These are phyloP conservation scores for Typhlichthys eigenmanni DNA, from an alignment of 2,797 vertebrate species.

Conservation along the genomic window DNA sequence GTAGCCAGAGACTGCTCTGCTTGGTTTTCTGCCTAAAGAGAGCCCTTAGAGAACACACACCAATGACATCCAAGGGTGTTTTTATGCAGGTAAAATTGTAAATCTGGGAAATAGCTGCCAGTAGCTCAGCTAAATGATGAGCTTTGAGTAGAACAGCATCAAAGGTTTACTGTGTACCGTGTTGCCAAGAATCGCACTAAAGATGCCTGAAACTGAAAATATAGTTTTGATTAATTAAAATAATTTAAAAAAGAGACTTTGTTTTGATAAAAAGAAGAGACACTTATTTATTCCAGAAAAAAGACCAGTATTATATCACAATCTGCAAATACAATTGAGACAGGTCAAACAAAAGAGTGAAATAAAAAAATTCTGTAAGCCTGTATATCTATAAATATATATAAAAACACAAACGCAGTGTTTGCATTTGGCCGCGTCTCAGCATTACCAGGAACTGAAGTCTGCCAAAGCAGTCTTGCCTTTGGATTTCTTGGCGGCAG, in stretches of 20 bases:
- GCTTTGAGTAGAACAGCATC: conserved; percentile 39
- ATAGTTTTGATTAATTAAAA: background rate
- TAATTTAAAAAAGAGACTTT: conserved; percentile 29
- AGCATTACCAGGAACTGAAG: conserved; percentile 94
- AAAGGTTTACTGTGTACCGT: conserved; percentile 34
- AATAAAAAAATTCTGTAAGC: background rate
- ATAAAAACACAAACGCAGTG: background rate
- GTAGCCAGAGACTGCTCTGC: background rate
- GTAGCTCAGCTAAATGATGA: conserved; percentile 38
- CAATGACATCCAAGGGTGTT: conserved; percentile 25
- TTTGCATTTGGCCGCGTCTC: background rate
- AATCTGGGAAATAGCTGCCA: conserved; percentile 33
- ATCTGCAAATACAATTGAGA: background rate
- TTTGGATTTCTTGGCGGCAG: conserved; percentile 72
- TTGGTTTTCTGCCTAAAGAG: conserved; percentile 15
- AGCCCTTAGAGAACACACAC: conserved; percentile 1
- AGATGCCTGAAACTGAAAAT: background rate
- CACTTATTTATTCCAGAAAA: conserved; percentile 35
- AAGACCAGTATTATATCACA: conserved; percentile 5
- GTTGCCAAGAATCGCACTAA: conserved; percentile 31
- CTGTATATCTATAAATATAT: background rate
- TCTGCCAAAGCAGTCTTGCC: conserved; percentile 84
- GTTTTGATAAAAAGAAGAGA: conserved; percentile 7
- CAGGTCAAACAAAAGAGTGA: conserved; percentile 1
- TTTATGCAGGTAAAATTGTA: conserved; percentile 41